phyloP scores from a whole-genome alignment of 2,797 vertebrate species.

The Dryobates pubescens region DNA sequence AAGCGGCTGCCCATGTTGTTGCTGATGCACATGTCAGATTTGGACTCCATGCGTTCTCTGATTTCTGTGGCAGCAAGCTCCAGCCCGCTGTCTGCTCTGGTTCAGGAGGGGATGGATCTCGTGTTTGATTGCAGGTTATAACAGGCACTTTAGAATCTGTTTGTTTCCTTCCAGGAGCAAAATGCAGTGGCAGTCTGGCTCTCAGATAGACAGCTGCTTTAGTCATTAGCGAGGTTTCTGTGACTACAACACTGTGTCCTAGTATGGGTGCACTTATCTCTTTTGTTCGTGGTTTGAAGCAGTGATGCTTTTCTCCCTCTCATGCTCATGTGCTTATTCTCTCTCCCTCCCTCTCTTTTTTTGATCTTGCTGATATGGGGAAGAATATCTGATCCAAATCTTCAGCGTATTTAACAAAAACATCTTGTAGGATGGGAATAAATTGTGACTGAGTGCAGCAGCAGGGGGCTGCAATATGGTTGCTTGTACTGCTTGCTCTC shows the following conservation, averaged over 20 bases:
- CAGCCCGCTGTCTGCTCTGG: background rate
- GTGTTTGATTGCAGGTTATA: conserved; percentile 10
- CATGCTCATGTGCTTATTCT: background rate
- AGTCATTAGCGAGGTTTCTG: conserved; percentile 59
- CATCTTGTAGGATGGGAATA: conserved; percentile 18
- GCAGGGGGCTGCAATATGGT: conserved; percentile 11
- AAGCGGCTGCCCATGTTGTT: conserved; percentile 48
- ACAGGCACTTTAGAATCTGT: conserved; percentile 22
- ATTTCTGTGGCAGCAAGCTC: conserved; percentile 1
- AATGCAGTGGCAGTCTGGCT: background rate
- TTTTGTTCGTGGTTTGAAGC: conserved; percentile 68
- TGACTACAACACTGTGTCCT: conserved; percentile 42
- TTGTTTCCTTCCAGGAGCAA: conserved; percentile 51
- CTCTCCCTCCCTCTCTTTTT: conserved; percentile 3
- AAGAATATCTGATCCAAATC: conserved; percentile 42
- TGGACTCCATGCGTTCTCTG: background rate
- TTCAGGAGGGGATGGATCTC: background rate
- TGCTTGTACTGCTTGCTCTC: background rate
- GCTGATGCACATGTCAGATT: conserved; percentile 20
- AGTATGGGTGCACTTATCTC: conserved; percentile 41
- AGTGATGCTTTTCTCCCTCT: conserved; percentile 32
- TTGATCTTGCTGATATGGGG: conserved; percentile 60
- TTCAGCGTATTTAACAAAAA: conserved; percentile 41
- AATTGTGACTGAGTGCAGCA: conserved; percentile 26
- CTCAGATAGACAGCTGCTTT: conserved; percentile 21